phyloP scores from a whole-genome alignment of 2,113 vertebrate species.

The Rostratula benghalensis region DNA sequence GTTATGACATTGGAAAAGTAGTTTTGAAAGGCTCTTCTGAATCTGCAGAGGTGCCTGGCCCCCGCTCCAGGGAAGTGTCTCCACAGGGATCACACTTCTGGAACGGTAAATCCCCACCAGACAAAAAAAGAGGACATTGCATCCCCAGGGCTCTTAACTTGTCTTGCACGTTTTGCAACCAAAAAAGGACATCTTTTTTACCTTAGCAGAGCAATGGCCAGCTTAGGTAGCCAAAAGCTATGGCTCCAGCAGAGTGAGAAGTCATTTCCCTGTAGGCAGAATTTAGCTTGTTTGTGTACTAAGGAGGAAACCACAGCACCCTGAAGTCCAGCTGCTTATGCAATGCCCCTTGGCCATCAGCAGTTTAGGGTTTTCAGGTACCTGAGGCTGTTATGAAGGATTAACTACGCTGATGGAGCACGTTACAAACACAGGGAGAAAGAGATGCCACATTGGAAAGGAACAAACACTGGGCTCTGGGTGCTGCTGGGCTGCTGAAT shows the following conservation, averaged over 20 bases:
- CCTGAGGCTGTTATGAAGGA: neutral
- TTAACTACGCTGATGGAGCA: neutral
- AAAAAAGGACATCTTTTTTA: neutral
- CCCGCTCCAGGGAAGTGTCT: neutral
- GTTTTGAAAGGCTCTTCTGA: neutral
- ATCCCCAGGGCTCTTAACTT: neutral
- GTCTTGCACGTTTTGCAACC: neutral
- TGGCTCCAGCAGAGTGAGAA: neutral
- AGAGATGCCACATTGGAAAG: accelerated
- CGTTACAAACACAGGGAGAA: neutral
- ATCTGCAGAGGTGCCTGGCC: neutral
- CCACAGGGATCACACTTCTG: neutral
- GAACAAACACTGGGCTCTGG: neutral
- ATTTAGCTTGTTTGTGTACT: neutral
- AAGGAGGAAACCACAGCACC: neutral
- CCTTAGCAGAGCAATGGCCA: neutral
- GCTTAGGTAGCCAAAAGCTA: neutral
- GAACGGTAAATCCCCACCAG: neutral
- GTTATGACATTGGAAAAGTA: neutral
- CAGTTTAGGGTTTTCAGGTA: neutral
- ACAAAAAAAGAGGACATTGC: neutral
- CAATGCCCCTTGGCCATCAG: neutral
- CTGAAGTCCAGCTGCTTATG: neutral
- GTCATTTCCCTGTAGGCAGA: neutral
- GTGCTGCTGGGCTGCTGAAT: neutral